These are phyloP conservation scores for Cynopterus brachyotis DNA, from an alignment of 2,113 vertebrate genomes.

Conservation along the genomic window DNA sequence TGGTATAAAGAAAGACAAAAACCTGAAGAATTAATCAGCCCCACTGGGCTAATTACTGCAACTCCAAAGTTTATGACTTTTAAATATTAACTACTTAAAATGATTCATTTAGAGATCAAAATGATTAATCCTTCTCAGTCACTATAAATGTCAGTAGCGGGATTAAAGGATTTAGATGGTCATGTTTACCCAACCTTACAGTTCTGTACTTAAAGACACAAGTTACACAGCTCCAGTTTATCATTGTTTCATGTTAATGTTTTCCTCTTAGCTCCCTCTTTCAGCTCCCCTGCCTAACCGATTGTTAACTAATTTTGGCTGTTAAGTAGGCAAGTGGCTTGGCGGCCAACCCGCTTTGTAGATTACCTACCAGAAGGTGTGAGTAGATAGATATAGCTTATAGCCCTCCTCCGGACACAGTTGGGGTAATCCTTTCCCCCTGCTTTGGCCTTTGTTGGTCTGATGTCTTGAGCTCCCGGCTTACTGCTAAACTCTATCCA, in stretches of 20 bases:
- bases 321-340: slow-evolving; percentile 48
- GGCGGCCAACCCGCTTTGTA: slow-evolving; percentile 38
- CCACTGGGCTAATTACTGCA: slow-evolving; percentile 74
- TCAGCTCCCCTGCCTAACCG: slow-evolving; percentile 56
- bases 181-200: slow-evolving; percentile 80
- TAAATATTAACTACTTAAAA: slow-evolving; percentile 82
- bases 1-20: slow-evolving; percentile 73
- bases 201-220: slow-evolving; percentile 71
- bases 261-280: slow-evolving; percentile 47
- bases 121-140: slow-evolving; percentile 81
- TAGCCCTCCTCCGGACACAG: slow-evolving; percentile 50
- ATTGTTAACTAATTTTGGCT: slow-evolving; percentile 67
- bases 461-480: slow-evolving; percentile 48
- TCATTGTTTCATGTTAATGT: slow-evolving; percentile 63
- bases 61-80: slow-evolving; percentile 83
- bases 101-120: slow-evolving; percentile 81
- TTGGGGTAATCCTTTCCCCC: slow-evolving; percentile 72
- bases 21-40: slow-evolving; percentile 72
- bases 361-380: slow-evolving; percentile 65
- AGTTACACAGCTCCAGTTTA: slow-evolving; percentile 78
- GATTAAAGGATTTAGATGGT: slow-evolving; percentile 82
- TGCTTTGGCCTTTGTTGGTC: slow-evolving; percentile 15
- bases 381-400: slow-evolving; percentile 56
- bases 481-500: slow-evolving; percentile 52
- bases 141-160: slow-evolving; percentile 79